Base-by-base conservation (phyloP, 2,113 vertebrate species). In the Anguilla japonica region DNA sequence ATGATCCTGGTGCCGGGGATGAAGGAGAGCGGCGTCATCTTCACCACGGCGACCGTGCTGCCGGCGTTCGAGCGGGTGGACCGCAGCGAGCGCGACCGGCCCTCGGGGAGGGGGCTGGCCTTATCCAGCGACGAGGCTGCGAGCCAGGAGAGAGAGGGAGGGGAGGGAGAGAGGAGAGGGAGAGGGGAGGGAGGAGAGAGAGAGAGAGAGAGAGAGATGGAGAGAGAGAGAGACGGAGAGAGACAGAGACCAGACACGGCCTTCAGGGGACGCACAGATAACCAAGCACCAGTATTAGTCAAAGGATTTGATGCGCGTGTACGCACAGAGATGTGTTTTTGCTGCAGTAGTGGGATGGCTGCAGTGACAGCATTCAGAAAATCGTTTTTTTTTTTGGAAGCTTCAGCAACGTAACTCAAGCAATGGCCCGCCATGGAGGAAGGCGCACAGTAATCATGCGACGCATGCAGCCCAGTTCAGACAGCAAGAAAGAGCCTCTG, bases 21-120 rank as follows among this genome's bases (percentile, higher is more conserved):
- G 88, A 98, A 99, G 83, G 98, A 99, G 50, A 99, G 97, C 0
- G 98, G 98, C 0, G 98, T 99, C 98, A 99, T 99, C 94, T 98
- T 99, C 91, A 99, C 98, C 85, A 99, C 97, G 0, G 97, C 93
- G 84, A 99, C 97, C 0, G 97, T 95, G 67, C 96, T 96, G 83
- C 93, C 95, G 22, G 96, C 86, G 82, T 96, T 96, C 0, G 96
- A 94, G 0, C 95, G 94, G 13, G 91, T 92, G 63, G 97, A 96
- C 5, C 97, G 97, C 90, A 96, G 95, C 0, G 95, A 96, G 82
- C 96, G 94, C 81, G 96, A 94, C 14, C 96, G 97, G 16, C 97
- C 97, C 83, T 99, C 98, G 0, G 96, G 94, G 91, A 98, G 1
- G 0, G 98, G 97, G 92, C 98, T 99, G 88, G 95, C 92, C 93